Conservation (phyloP, 2,113 vertebrate species). For the Narcine bancroftii region DNA sequence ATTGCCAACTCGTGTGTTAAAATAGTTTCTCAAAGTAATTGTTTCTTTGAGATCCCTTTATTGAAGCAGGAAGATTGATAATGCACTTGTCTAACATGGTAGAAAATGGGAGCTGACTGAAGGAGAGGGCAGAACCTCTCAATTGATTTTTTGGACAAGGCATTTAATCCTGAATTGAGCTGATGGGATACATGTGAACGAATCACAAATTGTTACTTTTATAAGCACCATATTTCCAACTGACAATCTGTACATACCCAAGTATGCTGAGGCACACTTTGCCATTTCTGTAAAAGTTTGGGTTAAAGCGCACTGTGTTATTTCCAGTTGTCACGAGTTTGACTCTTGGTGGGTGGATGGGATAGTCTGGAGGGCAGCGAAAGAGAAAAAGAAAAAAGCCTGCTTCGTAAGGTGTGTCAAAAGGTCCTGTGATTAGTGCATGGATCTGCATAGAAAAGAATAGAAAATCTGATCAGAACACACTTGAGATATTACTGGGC, state of each 20-base stretch:
- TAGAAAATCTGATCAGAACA: background rate
- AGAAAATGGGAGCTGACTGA: background rate
- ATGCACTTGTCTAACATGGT: background rate
- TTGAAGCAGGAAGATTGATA: background rate
- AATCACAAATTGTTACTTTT: background rate
- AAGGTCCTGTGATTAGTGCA: constrained; percentile 93
- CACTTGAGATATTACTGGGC: background rate
- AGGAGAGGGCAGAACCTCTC: background rate
- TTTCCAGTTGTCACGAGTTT: constrained; percentile 97
- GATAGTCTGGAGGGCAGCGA: constrained; percentile 96
- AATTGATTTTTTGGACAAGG: background rate
- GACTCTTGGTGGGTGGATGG: constrained; percentile 92
- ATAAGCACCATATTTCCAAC: background rate
- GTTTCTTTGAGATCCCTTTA: background rate
- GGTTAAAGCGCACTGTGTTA: constrained; percentile 97
- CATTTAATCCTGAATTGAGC: background rate
- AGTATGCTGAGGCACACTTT: constrained; percentile 98
- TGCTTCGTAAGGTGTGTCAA: constrained; percentile 97
- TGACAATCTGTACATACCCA: constrained; percentile 62
- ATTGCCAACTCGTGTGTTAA: background rate
- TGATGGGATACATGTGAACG: too few species aligned
- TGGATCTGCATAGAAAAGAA: constrained; percentile 73
- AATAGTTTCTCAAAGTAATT: background rate
- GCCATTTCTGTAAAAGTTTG: constrained; percentile 98
- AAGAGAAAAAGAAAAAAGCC: constrained; percentile 99